These are phyloP conservation scores for Oreochromis aureus DNA, from an alignment of 2,113 vertebrate species.

Conservation along the genomic window DNA sequence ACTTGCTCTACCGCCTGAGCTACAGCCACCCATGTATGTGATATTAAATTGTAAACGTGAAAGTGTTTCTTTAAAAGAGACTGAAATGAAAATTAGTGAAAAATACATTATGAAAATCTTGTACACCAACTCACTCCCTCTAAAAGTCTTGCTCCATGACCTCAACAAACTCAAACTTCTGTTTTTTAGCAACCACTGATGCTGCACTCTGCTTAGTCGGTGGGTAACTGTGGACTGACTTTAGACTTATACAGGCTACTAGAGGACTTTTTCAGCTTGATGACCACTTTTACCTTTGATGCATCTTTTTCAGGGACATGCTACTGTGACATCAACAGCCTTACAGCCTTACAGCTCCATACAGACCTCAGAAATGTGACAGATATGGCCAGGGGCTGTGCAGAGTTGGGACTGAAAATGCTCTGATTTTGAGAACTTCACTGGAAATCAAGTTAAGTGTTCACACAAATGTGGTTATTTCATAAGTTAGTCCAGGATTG, in stretches of 20 bases:
- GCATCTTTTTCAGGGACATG: not conserved
- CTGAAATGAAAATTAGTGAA: not conserved
- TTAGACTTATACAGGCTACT: not conserved
- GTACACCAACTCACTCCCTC: not conserved
- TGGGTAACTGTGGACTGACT: not conserved
- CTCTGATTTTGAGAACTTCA: not conserved
- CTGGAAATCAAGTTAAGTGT: not conserved
- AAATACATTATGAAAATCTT: not conserved
- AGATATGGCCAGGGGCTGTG: rapidly evolving
- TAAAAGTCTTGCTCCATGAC: not conserved
- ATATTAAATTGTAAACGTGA: not conserved
- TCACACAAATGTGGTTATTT: not conserved
- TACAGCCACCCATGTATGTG: not conserved
- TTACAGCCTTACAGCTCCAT: not conserved
- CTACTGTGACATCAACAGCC: not conserved
- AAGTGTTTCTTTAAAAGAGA: not conserved
- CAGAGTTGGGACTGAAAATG: not conserved
- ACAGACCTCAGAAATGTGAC: not conserved
- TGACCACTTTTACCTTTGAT: not conserved
- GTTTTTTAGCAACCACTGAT: not conserved
- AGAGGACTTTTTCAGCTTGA: not conserved
- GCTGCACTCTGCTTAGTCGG: not conserved
- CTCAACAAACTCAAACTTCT: rapidly evolving
- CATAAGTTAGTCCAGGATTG: not conserved
- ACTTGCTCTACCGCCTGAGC: too few species aligned